These are phyloP conservation scores for Neria commutata DNA, from an alignment of 2,888 invertebrate genomes.

Conservation along the genomic window DNA sequence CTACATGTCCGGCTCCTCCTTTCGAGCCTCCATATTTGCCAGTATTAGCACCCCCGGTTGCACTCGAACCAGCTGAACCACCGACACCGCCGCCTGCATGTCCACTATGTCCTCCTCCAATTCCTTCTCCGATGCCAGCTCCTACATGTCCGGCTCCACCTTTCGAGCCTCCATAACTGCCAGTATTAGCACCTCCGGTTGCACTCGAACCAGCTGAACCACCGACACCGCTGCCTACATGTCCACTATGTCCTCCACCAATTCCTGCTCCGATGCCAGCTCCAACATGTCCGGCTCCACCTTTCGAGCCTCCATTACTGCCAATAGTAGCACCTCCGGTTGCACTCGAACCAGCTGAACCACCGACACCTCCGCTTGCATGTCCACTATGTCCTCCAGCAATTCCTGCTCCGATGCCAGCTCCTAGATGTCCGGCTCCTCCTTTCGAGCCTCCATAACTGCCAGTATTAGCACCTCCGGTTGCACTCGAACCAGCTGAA, in stretches of 20 bases:
- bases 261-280: constrained; percentile 13
- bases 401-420: background rate
- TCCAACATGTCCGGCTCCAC: background rate
- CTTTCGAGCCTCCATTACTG: constrained; percentile 5
- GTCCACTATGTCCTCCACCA: constrained; percentile 11
- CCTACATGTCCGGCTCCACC: background rate
- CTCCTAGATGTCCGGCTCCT: too few species aligned
- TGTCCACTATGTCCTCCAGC: background rate
- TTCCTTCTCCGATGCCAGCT: background rate
- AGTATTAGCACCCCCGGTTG: too few species aligned
- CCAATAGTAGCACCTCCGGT: background rate
- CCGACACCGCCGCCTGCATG: constrained; percentile 7
- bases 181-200: background rate
- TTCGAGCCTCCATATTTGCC: too few species aligned
- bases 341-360: background rate
- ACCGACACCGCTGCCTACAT: constrained; percentile 4
- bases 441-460: too few species aligned
- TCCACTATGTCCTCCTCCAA: constrained; percentile 13
- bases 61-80: background rate
- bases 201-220: constrained; percentile 2
- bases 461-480: too few species aligned
- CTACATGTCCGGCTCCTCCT: too few species aligned
- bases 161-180: background rate
- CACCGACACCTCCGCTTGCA: background rate
- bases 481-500: background rate